phyloP scores from a whole-genome alignment of 1,140 invertebrate species.

The Hycleus cichorii region DNA sequence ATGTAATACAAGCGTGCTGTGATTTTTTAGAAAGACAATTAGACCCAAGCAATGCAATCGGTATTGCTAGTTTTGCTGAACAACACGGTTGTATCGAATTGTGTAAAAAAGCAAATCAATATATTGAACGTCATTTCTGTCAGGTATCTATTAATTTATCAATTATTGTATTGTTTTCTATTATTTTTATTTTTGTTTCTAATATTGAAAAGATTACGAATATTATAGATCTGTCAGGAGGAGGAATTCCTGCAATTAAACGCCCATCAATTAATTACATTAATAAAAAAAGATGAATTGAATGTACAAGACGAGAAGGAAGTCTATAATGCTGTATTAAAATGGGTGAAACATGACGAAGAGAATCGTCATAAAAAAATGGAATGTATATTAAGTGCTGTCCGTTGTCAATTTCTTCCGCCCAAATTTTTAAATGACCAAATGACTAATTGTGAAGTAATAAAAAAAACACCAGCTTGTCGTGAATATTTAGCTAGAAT shows the following conservation, averaged over 20 bases:
- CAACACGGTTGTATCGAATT: slow-evolving; percentile 81
- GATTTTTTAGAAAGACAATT: slow-evolving; percentile 83
- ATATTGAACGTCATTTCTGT: slow-evolving; percentile 83
- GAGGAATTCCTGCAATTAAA: slow-evolving; percentile 84
- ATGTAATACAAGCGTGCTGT: slow-evolving; percentile 87
- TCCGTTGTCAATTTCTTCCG: slow-evolving; percentile 85
- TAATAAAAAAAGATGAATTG: slow-evolving; percentile 79
- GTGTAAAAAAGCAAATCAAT: slow-evolving; percentile 78
- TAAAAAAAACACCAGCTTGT: slow-evolving; percentile 83
- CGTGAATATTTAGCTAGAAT: slow-evolving; percentile 83
- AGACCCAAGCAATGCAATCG: slow-evolving; percentile 89
- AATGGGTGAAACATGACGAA: slow-evolving; percentile 85
- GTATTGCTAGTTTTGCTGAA: slow-evolving; percentile 86
- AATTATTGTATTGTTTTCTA: neutral
- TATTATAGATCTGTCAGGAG: slow-evolving; percentile 68
- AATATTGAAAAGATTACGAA: neutral
- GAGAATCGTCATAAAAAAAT: slow-evolving; percentile 75
- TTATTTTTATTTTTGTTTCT: neutral
- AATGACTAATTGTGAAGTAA: slow-evolving; percentile 80
- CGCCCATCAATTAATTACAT: slow-evolving; percentile 66
- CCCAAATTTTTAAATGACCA: slow-evolving; percentile 83
- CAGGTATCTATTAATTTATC: slow-evolving; percentile 47
- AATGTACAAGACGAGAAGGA: slow-evolving; percentile 86
- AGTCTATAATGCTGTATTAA: slow-evolving; percentile 84
- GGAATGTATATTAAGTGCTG: slow-evolving; percentile 77